A percentile compares a stretch with the other conserved stretches of the same genome.
Evolutionary conservation across 2,113 vertebrate genomes (phyloP).

Genomic region (Phasianus colchicus): DNA sequence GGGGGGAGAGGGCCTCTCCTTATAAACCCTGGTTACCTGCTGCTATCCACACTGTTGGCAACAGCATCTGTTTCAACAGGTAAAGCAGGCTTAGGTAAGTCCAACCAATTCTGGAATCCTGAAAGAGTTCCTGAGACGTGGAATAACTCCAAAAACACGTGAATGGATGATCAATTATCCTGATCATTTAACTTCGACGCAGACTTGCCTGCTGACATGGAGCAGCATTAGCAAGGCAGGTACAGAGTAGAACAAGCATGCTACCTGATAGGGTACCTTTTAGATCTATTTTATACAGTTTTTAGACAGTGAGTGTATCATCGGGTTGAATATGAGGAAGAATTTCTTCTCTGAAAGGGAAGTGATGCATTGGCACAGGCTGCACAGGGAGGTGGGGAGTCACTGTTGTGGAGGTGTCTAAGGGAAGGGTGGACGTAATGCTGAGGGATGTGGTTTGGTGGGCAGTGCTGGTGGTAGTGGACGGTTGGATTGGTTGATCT

Average conservation of each 20-base stretch:
- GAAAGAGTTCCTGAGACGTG: neutral
- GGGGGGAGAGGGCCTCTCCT: accelerated
- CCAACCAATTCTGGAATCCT: neutral
- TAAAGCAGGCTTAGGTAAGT: neutral
- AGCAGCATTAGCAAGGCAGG: neutral
- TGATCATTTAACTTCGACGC: neutral
- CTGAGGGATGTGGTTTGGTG: too few relatives aligned
- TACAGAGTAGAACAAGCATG: neutral
- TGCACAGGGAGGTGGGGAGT: too few relatives aligned
- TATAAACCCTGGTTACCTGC: neutral
- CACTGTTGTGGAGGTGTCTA: too few relatives aligned
- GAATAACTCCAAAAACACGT: neutral
- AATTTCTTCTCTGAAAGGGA: too few relatives aligned
- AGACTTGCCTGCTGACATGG: neutral
- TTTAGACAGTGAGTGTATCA: neutral
- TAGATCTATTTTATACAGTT: neutral
- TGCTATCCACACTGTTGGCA: neutral
- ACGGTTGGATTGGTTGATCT: too few relatives aligned
- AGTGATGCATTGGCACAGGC: too few relatives aligned
- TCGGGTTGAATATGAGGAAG: too few relatives aligned
- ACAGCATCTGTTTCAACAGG: neutral
- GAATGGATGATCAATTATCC: neutral
- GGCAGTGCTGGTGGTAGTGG: too few relatives aligned
- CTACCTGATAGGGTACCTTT: neutral
- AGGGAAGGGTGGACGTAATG: too few relatives aligned